Evolutionary conservation across 2,113 vertebrate species (phyloP), one percentile per base, ranked within the genome.

Genomic region (Callipepla squamata): DNA sequence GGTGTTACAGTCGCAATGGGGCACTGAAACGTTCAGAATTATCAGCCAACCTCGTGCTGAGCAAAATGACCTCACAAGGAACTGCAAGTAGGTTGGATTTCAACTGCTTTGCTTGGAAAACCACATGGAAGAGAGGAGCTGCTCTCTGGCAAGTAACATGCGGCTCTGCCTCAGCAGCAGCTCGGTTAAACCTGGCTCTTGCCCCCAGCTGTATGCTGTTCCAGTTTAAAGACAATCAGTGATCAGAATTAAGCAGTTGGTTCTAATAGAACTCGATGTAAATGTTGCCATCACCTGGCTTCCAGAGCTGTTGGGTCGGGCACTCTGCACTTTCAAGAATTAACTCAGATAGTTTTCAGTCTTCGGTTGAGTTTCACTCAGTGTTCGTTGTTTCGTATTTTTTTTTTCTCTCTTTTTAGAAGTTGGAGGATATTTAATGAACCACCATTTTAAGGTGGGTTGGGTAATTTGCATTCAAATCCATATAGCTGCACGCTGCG

Each of bases 371-470:
- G 90, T 90, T 94, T 90, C 40, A 48, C 36, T 81, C 3, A 1
- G 48, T 30, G 13, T 36, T 58, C 18, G 9, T 15, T 53, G 26
- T 16, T 3, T 59, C 47, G 25, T 65, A 21, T 32, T 13, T n/a
- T 13, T 11, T 10, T 25, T 1, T 7, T 88, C 36, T 58, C 65
- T 40, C 8, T 25, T 91, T 76, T 87, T 13, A 26, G 32, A 58
- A 80, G 16, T 25, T 48, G 26, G 34, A 68, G 25, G 53, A 3
- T 63, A 44, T 89, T 91, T 91, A 79, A 89, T 85, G 80, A 50
- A 85, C 92, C 96, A 96, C 80, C 96, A 95, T 96, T 95, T 95
- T 94, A 95, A 72, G 96, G 96, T 96, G 96, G 95, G 30, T 86
- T 6, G 3, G 32, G 91, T 96, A 84, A 93, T 95, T 91, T 95